Percentiles rank a stretch among this genome's conserved stretches.
Evolutionary conservation across 2,113 vertebrate genomes (phyloP).

Genomic region (Dissostichus mawsoni): DNA sequence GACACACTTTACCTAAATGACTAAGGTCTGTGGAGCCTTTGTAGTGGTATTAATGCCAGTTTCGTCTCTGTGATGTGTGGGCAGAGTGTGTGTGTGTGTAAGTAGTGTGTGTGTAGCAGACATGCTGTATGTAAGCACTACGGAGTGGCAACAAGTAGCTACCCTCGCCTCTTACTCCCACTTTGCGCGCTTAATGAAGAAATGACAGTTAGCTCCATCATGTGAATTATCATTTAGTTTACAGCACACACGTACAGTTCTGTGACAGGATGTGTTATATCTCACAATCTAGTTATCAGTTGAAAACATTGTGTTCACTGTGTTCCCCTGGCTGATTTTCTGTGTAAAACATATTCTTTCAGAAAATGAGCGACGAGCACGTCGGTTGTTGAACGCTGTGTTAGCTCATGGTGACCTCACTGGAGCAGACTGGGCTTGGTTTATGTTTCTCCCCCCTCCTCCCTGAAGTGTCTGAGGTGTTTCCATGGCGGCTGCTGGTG

Average conservation of each 20-base stretch:
- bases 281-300: not conserved
- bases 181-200: not conserved
- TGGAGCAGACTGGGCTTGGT: slow-evolving; percentile 3
- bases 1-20: slow-evolving; percentile 3
- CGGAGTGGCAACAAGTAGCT: not conserved
- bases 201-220: not conserved
- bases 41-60: not conserved
- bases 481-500: slow-evolving; percentile 62
- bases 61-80: not conserved
- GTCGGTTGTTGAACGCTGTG: not conserved
- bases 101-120: not conserved
- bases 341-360: not conserved
- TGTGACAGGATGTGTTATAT: slow-evolving; percentile 2
- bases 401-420: slow-evolving; percentile 33
- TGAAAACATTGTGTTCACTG: not conserved
- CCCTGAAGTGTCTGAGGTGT: slow-evolving; percentile 47
- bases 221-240: not conserved
- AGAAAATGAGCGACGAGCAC: not conserved
- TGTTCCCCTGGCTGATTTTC: not conserved
- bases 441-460: slow-evolving; percentile 30
- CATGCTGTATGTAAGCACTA: not conserved
- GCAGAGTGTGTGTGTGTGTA: not conserved
- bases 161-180: not conserved
- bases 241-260: not conserved
- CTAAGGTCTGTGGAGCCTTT: not conserved